phyloP scores from a whole-genome alignment of 2,888 invertebrate genomes.

The Holacanthella duospinosa region DNA sequence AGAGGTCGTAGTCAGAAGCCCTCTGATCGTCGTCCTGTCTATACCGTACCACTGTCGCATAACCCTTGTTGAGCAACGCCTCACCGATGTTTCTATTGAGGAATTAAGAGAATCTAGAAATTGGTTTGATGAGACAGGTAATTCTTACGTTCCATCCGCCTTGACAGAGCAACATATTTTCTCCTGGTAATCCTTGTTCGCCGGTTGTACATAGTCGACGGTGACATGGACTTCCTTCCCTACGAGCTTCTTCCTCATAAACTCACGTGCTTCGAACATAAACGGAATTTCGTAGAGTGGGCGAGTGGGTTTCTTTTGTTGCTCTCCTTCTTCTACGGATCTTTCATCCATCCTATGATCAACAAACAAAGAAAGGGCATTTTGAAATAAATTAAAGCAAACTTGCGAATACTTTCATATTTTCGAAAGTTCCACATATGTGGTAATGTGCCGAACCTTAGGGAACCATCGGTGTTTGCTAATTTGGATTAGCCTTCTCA shows the following conservation, averaged over 20 bases:
- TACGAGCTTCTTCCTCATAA: constrained; percentile 84
- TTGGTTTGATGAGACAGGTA: background rate
- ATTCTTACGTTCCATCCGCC: constrained; percentile 60
- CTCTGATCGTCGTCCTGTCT: constrained; percentile 92
- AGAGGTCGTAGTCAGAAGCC: constrained; percentile 82
- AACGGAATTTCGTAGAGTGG: constrained; percentile 96
- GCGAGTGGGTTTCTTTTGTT: constrained; percentile 42
- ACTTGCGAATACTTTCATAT: too few species aligned
- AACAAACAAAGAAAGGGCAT: constrained; percentile 29
- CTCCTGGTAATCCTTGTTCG: constrained; percentile 69
- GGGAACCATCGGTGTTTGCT: too few species aligned
- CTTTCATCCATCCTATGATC: constrained; percentile 21
- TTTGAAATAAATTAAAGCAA: background rate
- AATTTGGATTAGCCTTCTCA: too few species aligned
- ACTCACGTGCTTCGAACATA: constrained; percentile 98
- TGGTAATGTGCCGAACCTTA: too few species aligned
- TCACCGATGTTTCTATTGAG: constrained; percentile 76
- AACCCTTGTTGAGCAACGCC: constrained; percentile 80
- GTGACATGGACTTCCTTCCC: constrained; percentile 86
- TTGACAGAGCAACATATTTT: constrained; percentile 89
- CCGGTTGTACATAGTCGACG: constrained; percentile 90
- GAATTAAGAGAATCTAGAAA: background rate
- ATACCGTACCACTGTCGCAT: constrained; percentile 85
- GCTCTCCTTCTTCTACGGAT: constrained; percentile 18
- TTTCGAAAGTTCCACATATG: too few species aligned